Evolutionary conservation across 2,113 vertebrate genomes (phyloP).

Genomic region (Chaenocephalus aceratus): DNA sequence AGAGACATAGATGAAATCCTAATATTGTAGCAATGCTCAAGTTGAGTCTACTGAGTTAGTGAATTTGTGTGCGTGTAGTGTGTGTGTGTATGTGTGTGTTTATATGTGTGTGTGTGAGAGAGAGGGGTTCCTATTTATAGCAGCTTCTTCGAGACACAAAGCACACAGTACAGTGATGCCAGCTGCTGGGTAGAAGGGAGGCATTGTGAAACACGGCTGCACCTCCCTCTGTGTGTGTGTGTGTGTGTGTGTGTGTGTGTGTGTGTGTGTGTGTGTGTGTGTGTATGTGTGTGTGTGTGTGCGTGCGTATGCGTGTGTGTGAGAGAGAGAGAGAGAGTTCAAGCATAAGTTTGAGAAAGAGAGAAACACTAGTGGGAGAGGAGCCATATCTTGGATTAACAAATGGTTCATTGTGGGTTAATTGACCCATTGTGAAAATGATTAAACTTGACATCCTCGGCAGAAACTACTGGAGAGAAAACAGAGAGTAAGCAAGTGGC

Average conservation of each 20-base stretch:
- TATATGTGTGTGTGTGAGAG: background rate
- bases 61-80: background rate
- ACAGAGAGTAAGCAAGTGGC: background rate
- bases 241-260: background rate
- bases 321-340: slow-evolving; percentile 21
- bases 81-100: background rate
- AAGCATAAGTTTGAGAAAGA: background rate
- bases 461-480: slow-evolving; percentile 31
- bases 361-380: slow-evolving; percentile 52
- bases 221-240: slow-evolving; percentile 44
- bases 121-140: slow-evolving; percentile 77
- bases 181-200: slow-evolving; percentile 73
- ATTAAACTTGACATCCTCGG: slow-evolving; percentile 60
- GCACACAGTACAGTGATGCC: slow-evolving; percentile 74
- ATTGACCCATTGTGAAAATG: slow-evolving; percentile 70
- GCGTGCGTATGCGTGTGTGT: background rate
- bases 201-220: slow-evolving; percentile 69
- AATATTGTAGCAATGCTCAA: slow-evolving; percentile 33
- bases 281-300: background rate
- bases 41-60: slow-evolving; percentile 27
- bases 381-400: slow-evolving; percentile 68
- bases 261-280: background rate
- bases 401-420: slow-evolving; percentile 73
- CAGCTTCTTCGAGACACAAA: slow-evolving; percentile 78
- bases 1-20: slow-evolving; percentile 51